Percentiles rank a stretch among this genome's conserved stretches.
Evolutionary conservation across 2,113 vertebrate species (phyloP).

Genomic region (Notothenia rossii): DNA sequence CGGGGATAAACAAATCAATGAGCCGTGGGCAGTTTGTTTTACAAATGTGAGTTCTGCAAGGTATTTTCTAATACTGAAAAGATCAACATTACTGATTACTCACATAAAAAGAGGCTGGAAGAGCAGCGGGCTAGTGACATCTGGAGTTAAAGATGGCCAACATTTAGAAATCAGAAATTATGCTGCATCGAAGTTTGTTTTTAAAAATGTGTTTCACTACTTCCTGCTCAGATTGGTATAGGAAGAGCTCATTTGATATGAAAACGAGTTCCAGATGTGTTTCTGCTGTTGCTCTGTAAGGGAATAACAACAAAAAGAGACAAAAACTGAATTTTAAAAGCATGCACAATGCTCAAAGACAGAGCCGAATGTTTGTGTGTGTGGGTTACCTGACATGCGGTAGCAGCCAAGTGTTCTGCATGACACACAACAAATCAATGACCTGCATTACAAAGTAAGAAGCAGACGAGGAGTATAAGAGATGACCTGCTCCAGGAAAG

Average conservation of each 20-base stretch:
- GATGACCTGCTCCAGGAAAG: conserved; percentile 4
- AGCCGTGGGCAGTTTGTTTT: neutral
- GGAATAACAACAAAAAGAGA: neutral
- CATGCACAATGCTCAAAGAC: neutral
- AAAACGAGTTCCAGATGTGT: neutral
- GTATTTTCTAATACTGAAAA: neutral
- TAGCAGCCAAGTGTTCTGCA: neutral
- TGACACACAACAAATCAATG: neutral
- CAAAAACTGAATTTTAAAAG: neutral
- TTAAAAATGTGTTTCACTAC: neutral
- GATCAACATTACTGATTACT: neutral
- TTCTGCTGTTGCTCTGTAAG: neutral
- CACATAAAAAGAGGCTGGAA: neutral
- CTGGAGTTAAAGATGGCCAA: neutral
- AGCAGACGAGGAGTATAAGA: neutral
- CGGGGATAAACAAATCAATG: conserved; percentile 11
- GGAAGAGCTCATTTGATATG: neutral
- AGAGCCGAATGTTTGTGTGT: neutral
- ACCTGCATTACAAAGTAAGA: neutral
- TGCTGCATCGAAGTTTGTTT: neutral
- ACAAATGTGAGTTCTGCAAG: neutral
- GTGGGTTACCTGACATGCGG: neutral
- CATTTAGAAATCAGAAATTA: neutral
- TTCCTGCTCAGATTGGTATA: neutral
- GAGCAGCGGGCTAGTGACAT: neutral